phyloP scores from a whole-genome alignment of 2,797 vertebrate genomes.

The Siniperca obscura region DNA sequence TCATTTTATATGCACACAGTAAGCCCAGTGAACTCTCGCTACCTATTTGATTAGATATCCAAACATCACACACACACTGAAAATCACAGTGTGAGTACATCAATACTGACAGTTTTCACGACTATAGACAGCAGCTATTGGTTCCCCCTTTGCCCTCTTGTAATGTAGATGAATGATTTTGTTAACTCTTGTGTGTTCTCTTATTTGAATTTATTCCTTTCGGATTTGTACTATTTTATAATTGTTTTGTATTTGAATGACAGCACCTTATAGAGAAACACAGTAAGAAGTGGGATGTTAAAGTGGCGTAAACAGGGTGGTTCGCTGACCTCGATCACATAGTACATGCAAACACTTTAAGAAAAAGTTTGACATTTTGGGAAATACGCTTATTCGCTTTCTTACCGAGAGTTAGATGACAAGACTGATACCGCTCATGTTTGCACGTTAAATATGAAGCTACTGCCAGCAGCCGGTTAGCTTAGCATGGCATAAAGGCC shows the following conservation, averaged over 20 bases:
- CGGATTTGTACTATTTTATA: conserved; percentile 83
- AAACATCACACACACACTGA: conserved; percentile 46
- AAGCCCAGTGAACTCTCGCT: conserved; percentile 59
- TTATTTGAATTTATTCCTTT: conserved; percentile 81
- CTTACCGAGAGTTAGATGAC: not conserved
- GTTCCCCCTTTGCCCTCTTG: conserved; percentile 66
- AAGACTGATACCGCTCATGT: not conserved
- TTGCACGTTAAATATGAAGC: not conserved
- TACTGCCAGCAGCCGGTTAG: not conserved
- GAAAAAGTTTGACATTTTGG: not conserved
- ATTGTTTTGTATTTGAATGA: conserved; percentile 85
- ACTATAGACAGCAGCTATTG: conserved; percentile 66
- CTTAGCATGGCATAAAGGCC: conserved; percentile 14
- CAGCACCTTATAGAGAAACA: conserved; percentile 83
- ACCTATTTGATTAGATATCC: conserved; percentile 56
- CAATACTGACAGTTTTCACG: conserved; percentile 38
- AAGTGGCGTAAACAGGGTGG: conserved; percentile 61
- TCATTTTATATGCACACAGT: conserved; percentile 48
- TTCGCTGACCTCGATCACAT: conserved; percentile 51
- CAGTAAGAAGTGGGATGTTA: conserved; percentile 54
- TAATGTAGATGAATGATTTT: conserved; percentile 76
- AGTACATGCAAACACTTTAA: conserved; percentile 29
- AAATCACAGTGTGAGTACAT: conserved; percentile 28
- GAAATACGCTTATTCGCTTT: conserved; percentile 1
- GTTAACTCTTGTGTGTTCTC: conserved; percentile 76